These are phyloP conservation scores for Cecropterus lyciades DNA, from an alignment of 1,140 invertebrate species.

Conservation along the genomic window DNA sequence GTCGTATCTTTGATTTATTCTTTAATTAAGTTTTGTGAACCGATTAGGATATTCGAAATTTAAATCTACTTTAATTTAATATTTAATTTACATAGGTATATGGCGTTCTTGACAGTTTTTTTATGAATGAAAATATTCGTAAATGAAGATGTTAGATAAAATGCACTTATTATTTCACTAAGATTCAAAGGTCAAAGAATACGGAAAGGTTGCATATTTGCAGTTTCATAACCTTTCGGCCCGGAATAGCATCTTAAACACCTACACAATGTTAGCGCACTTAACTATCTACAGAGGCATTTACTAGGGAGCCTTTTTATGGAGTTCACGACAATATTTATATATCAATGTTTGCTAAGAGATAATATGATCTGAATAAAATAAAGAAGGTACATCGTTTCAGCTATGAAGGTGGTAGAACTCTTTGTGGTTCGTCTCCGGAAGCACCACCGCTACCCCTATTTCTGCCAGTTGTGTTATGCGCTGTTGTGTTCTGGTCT, in stretches of 20 bases:
- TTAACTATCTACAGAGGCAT: too few species aligned
- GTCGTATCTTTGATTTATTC: conserved; percentile 69
- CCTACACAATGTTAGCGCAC: background rate
- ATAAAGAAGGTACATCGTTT: too few species aligned
- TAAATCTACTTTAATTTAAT: conserved; percentile 22
- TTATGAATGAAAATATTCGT: background rate
- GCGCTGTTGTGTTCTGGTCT: too few species aligned
- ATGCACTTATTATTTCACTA: too few species aligned
- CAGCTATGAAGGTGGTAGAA: too few species aligned
- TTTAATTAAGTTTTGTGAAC: conserved; percentile 60
- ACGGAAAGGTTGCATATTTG: background rate
- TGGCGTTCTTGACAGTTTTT: conserved; percentile 29
- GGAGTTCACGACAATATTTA: too few species aligned
- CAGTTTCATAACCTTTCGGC: background rate
- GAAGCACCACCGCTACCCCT: too few species aligned
- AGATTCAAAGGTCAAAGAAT: background rate
- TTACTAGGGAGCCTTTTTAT: too few species aligned
- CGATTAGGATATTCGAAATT: conserved; percentile 32
- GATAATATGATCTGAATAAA: too few species aligned
- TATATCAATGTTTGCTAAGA: conserved; percentile 21
- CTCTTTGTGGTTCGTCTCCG: too few species aligned
- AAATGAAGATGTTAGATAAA: background rate
- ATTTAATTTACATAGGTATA: conserved; percentile 3
- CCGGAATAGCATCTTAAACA: background rate
- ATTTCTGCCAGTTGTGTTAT: too few species aligned